Evolutionary conservation across 2,888 invertebrate species (phyloP).

Genomic region (Watsonalla binaria): DNA sequence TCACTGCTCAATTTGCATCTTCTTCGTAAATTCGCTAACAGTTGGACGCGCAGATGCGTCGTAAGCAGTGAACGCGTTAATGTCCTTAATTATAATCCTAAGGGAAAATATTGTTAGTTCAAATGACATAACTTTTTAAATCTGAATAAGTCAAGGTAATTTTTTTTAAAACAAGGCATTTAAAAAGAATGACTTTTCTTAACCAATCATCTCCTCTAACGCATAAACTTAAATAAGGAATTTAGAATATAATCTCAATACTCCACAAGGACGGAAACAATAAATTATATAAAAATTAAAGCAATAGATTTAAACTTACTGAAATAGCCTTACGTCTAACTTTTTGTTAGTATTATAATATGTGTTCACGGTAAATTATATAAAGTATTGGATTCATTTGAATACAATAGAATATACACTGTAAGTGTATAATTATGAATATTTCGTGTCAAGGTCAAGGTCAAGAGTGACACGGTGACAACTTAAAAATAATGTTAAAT

Average conservation of each 20-base stretch:
- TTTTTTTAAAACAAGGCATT: too few relatives aligned
- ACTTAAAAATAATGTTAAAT: too few relatives aligned
- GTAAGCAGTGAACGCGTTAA: too few relatives aligned
- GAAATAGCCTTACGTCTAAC: background rate
- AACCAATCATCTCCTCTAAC: background rate
- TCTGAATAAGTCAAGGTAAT: too few relatives aligned
- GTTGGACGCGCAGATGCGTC: too few relatives aligned
- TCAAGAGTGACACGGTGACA: too few relatives aligned
- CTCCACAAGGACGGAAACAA: constrained; percentile 1
- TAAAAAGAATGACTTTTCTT: too few relatives aligned
- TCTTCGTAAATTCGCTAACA: too few relatives aligned
- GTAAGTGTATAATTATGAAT: constrained; percentile 14
- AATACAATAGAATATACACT: background rate
- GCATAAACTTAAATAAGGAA: background rate
- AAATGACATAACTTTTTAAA: too few relatives aligned
- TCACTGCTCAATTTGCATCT: too few relatives aligned
- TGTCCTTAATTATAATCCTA: too few relatives aligned
- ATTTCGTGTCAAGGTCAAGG: constrained; percentile 5
- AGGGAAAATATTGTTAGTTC: too few relatives aligned
- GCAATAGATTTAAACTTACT: constrained; percentile 2
- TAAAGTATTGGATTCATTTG: background rate
- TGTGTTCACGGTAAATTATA: background rate
- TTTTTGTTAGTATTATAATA: background rate
- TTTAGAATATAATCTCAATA: background rate
- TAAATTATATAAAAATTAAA: constrained; percentile 1